Conservation (phyloP, 2,888 invertebrate species). For the Pseudeuparius sepicola region DNA sequence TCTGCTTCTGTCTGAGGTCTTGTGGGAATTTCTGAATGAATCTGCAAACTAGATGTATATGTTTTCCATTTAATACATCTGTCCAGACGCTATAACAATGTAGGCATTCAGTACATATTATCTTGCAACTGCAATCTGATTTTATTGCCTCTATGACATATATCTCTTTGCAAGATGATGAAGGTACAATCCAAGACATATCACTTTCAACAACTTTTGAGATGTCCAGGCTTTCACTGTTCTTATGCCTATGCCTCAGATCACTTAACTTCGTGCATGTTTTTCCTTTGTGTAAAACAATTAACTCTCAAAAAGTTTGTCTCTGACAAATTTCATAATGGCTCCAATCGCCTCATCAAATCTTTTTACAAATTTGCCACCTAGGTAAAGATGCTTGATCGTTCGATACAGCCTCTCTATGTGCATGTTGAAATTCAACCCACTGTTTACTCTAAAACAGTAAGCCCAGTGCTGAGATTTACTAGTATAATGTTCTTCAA, state of each 20-base stretch:
- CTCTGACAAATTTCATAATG: constrained; percentile 9
- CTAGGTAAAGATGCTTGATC: constrained; percentile 13
- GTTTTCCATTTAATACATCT: constrained; percentile 1
- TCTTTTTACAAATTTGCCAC: constrained; percentile 15
- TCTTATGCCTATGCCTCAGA: not conserved
- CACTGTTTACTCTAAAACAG: constrained; percentile 20
- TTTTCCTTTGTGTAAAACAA: too few relatives aligned
- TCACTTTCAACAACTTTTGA: constrained; percentile 4
- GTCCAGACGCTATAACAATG: too few relatives aligned
- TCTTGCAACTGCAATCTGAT: constrained; percentile 1
- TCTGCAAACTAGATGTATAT: constrained; percentile 1
- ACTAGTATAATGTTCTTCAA: constrained; percentile 10
- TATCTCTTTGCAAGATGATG: constrained; percentile 5
- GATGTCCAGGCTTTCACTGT: not conserved
- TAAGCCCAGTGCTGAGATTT: constrained; percentile 22
- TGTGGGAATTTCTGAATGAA: not conserved
- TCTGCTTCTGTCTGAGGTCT: not conserved
- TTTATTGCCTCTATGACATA: not conserved
- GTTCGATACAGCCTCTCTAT: constrained; percentile 20
- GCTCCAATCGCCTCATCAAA: constrained; percentile 14
- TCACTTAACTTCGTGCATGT: too few relatives aligned
- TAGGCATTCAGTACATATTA: constrained; percentile 1
- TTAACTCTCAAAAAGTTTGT: constrained; percentile 10
- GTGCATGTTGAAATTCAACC: constrained; percentile 26
- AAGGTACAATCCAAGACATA: constrained; percentile 1